These are phyloP conservation scores for Bagarius yarrelli DNA, from an alignment of 2,113 vertebrate species.

Conservation along the genomic window DNA sequence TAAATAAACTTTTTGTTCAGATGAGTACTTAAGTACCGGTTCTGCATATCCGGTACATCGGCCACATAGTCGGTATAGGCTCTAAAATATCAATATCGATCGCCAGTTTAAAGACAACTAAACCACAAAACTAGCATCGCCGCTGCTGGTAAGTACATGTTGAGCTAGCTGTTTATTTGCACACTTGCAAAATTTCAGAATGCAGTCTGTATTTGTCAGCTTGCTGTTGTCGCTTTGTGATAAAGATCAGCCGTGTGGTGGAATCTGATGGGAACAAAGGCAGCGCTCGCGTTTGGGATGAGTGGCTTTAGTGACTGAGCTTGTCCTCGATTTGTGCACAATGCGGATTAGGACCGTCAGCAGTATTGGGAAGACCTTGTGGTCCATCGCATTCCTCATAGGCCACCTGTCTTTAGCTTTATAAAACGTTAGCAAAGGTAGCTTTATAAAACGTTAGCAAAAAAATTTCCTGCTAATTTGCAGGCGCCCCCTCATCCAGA, in stretches of 20 bases:
- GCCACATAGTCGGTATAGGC: too few species aligned
- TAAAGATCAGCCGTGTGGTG: conserved; percentile 7
- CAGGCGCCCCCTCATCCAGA: not conserved
- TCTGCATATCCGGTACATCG: too few species aligned
- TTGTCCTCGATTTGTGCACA: conserved; percentile 5
- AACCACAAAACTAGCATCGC: not conserved
- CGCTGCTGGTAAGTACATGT: too few species aligned
- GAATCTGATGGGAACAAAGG: conserved; percentile 47
- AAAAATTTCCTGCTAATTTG: not conserved
- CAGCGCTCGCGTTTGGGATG: conserved; percentile 35
- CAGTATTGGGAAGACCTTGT: conserved; percentile 14
- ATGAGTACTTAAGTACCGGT: too few species aligned
- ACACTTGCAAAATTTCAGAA: not conserved
- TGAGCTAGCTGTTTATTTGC: not conserved
- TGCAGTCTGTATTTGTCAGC: not conserved
- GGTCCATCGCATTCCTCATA: conserved; percentile 30
- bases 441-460: too few species aligned
- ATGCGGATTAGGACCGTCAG: conserved; percentile 45
- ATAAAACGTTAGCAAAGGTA: too few species aligned
- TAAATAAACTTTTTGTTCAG: too few species aligned
- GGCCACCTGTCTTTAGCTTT: not conserved
- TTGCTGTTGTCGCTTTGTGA: not conserved
- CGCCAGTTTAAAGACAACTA: not conserved
- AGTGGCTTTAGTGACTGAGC: conserved; percentile 37
- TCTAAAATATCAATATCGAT: too few species aligned